phyloP scores from a whole-genome alignment of 1,140 invertebrate genomes.

The Stenopsyche tienmushanensis region DNA sequence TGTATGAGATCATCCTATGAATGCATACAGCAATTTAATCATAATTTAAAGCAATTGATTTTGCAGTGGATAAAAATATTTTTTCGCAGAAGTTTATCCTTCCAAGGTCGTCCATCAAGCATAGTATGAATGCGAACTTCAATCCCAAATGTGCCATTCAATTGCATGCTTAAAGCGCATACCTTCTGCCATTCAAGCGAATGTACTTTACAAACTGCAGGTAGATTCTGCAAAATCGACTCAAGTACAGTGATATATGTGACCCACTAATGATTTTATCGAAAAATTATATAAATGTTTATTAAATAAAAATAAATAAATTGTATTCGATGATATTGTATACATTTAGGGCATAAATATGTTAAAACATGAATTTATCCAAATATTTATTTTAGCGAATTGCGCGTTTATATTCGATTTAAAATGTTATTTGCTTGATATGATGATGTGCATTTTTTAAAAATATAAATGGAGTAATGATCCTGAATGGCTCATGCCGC shows the following conservation, averaged over 20 bases:
- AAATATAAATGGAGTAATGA: not conserved
- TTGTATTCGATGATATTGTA: not conserved
- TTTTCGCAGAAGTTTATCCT: too few species aligned
- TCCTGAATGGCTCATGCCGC: conserved; percentile 12
- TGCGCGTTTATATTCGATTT: not conserved
- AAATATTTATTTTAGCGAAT: too few species aligned
- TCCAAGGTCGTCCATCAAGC: conserved; percentile 21
- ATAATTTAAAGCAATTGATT: too few species aligned
- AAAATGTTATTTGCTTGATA: conserved; percentile 3
- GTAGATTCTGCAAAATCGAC: conserved; percentile 27
- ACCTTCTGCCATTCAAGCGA: conserved; percentile 34
- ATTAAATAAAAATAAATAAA: not conserved
- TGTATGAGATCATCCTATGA: too few species aligned
- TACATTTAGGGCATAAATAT: not conserved
- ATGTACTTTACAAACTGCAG: conserved; percentile 37
- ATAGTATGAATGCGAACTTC: conserved; percentile 19
- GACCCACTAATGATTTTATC: not conserved
- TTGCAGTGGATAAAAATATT: too few species aligned
- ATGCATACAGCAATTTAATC: too few species aligned
- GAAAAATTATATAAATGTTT: not conserved
- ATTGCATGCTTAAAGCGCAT: conserved; percentile 30
- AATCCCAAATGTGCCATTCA: conserved; percentile 37
- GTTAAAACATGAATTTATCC: too few species aligned
- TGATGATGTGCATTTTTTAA: too few species aligned
- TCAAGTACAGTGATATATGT: conserved; percentile 12